Evolutionary conservation across 1,140 invertebrate species (phyloP), one percentile per base, ranked within the genome.

Genomic region (Cydia splendana): DNA sequence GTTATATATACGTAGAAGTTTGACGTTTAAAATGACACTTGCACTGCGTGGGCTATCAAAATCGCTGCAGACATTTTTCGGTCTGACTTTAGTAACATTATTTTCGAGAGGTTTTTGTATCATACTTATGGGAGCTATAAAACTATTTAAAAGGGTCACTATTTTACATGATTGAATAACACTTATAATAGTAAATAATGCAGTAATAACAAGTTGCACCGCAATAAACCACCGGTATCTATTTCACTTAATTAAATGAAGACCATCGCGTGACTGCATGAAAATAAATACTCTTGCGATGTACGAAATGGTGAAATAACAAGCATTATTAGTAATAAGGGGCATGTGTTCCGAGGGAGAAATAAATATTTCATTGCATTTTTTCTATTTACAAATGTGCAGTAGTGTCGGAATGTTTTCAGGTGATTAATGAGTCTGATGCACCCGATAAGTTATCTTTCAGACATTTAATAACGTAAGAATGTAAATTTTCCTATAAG

Each of bases 201-300:
- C 67, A 18, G 34, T 38, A 71, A 71, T 71, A 71, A 71, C 38
- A 42, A 71, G 67, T 34, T 71, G 34, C 34, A 71, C 10, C 15
- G 34, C 67, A 38, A 42, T 71, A 71, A 71, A 69, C 24, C 65
- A 69, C 57, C 20, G 28, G 67, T 71, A 71, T 71, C 67, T 71
- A 30, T 71, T 71, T 38, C 65, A 71, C 67, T 71, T 71, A 71
- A 71, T 71, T 71, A 71, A 71, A 71, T 67, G 65, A 71, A 38
- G 67, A 71, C n/a, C 67, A 71, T 71, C 67, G 67, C 67, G 67
- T 71, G 67, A 71, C 65, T 38, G 65, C 34, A 71, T 71, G 30
- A 38, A 38, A 71, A 69, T 69, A 38, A 62, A 62, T 62, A 62
- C 57, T 62, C 67, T 71, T 38, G 67, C 67, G 30, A 71, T 38